Evolutionary conservation across 2,113 vertebrate genomes (phyloP).

Genomic region (Phoenicopterus ruber): DNA sequence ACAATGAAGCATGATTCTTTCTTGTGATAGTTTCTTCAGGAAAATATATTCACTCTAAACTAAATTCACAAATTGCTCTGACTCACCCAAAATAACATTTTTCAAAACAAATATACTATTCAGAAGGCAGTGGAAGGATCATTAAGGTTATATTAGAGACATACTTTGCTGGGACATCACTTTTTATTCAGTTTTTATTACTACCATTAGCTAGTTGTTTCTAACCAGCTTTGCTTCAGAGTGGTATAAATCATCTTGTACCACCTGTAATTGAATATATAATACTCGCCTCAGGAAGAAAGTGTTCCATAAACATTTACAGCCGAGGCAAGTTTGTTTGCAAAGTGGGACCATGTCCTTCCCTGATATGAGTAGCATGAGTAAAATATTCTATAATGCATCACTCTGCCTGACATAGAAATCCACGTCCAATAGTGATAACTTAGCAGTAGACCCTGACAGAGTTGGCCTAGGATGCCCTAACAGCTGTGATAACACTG

Average conservation of each 20-base stretch:
- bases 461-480: neutral
- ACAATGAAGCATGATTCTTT: neutral
- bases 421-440: neutral
- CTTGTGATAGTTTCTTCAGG: neutral
- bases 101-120: neutral
- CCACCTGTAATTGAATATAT: neutral
- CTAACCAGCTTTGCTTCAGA: neutral
- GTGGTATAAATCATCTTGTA: neutral
- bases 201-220: neutral
- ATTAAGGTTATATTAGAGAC: neutral
- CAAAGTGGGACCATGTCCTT: neutral
- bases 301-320: neutral
- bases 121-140: neutral
- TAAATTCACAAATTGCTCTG: neutral
- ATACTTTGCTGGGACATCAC: neutral
- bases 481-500: neutral
- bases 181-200: neutral
- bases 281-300: neutral
- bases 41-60: neutral
- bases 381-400: neutral
- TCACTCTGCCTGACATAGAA: neutral
- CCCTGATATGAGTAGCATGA: neutral
- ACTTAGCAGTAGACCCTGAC: neutral
- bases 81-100: conserved; percentile 6
- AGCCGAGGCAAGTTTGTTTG: neutral